Evolutionary conservation across 1,140 invertebrate species (phyloP).

Genomic region (Callitettix versicolor): DNA sequence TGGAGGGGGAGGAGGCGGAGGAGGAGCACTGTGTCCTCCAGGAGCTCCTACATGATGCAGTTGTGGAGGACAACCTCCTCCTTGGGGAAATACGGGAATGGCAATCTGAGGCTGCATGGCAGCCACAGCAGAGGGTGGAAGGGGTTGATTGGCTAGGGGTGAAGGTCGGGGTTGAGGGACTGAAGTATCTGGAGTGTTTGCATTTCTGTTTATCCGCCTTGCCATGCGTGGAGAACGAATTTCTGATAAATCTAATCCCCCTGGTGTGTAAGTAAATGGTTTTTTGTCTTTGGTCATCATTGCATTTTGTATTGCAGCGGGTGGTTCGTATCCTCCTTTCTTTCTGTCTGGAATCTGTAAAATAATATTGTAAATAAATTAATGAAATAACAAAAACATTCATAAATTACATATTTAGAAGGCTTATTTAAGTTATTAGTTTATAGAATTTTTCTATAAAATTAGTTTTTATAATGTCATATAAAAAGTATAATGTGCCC

Average conservation of each 20-base stretch:
- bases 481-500: too few species aligned
- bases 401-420: too few species aligned
- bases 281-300: constrained; percentile 94
- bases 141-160: constrained; percentile 29
- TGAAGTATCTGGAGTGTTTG: constrained; percentile 48
- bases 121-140: constrained; percentile 40
- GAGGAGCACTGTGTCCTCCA: constrained; percentile 13
- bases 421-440: too few species aligned
- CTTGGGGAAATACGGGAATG: constrained; percentile 54
- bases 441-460: too few species aligned
- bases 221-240: constrained; percentile 83
- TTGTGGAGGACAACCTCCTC: constrained; percentile 17
- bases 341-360: constrained; percentile 24
- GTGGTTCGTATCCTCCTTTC: constrained; percentile 49
- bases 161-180: constrained; percentile 31
- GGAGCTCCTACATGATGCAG: neutral
- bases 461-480: neutral
- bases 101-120: constrained; percentile 53
- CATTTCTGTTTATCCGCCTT: constrained; percentile 55
- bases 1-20: constrained; percentile 36
- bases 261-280: constrained; percentile 87
- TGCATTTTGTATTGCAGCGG: constrained; percentile 79
- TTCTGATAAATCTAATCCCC: constrained; percentile 79
- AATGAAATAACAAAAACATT: too few species aligned
- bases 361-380: too few species aligned